Evolutionary conservation across 2,888 invertebrate genomes (phyloP).

Genomic region (Drosophila falleni): DNA sequence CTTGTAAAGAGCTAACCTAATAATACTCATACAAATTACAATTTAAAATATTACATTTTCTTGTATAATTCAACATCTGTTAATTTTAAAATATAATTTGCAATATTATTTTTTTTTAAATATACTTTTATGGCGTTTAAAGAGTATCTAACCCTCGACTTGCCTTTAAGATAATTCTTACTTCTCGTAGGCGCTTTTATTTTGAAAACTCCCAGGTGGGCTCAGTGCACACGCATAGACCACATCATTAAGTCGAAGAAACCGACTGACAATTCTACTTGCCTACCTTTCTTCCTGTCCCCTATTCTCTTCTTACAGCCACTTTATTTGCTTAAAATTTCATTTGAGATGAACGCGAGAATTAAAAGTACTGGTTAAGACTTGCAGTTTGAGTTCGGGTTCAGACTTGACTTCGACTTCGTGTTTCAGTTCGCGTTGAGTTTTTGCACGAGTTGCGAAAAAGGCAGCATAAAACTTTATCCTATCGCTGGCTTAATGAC

Average conservation of each 20-base stretch:
- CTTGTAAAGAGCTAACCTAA: no score
- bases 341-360: slow-evolving; percentile 59
- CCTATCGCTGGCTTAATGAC: not conserved
- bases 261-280: slow-evolving; percentile 10
- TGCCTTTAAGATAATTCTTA: not conserved
- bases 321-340: slow-evolving; percentile 74
- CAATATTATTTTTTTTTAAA: not conserved
- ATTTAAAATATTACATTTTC: no score
- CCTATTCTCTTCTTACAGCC: slow-evolving; percentile 9
- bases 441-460: slow-evolving; percentile 40
- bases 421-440: slow-evolving; percentile 8
- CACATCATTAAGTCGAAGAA: slow-evolving; percentile 70
- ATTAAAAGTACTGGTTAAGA: slow-evolving; percentile 74
- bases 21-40: no score
- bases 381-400: slow-evolving; percentile 11
- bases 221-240: slow-evolving; percentile 39
- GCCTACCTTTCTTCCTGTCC: not conserved
- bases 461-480: slow-evolving; percentile 41
- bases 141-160: slow-evolving; percentile 10
- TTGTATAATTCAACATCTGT: no score
- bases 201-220: slow-evolving; percentile 26
- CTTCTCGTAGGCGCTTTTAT: slow-evolving; percentile 28
- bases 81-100: not conserved
- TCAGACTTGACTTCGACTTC: not conserved
- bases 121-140: not conserved